Evolutionary conservation across 2,888 invertebrate genomes (phyloP).

Genomic region (Melanotus villosus): DNA sequence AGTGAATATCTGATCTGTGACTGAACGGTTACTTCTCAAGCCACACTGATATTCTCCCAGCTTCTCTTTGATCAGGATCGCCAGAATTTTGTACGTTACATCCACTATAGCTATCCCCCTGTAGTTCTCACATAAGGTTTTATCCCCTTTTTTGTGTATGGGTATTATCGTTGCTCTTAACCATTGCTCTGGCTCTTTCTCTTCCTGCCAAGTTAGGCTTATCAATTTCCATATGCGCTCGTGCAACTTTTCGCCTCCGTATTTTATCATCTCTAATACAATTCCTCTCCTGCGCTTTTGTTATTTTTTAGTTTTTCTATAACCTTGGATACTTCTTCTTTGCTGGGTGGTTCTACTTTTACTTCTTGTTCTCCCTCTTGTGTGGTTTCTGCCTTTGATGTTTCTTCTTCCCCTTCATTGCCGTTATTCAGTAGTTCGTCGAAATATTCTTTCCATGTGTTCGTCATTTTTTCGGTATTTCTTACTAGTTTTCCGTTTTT

Average conservation of each 20-base stretch:
- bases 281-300: background rate
- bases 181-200: background rate
- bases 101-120: background rate
- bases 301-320: too few species aligned
- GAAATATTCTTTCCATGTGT: too few species aligned
- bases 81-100: background rate
- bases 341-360: too few species aligned
- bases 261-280: too few species aligned
- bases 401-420: too few species aligned
- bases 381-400: background rate
- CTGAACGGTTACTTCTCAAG: too few species aligned
- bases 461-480: too few species aligned
- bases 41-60: background rate
- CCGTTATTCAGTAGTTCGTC: background rate
- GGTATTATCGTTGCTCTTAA: background rate
- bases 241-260: too few species aligned
- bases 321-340: background rate
- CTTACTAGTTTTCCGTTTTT: background rate
- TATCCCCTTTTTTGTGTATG: background rate
- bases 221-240: background rate
- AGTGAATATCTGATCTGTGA: too few species aligned
- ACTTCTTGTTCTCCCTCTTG: background rate
- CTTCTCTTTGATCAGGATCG: background rate
- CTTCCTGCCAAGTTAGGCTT: background rate
- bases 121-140: background rate